Percentiles rank a stretch among this genome's conserved stretches.
Evolutionary conservation across 2,888 invertebrate species (phyloP).

Genomic region (Apodemia duryi): DNA sequence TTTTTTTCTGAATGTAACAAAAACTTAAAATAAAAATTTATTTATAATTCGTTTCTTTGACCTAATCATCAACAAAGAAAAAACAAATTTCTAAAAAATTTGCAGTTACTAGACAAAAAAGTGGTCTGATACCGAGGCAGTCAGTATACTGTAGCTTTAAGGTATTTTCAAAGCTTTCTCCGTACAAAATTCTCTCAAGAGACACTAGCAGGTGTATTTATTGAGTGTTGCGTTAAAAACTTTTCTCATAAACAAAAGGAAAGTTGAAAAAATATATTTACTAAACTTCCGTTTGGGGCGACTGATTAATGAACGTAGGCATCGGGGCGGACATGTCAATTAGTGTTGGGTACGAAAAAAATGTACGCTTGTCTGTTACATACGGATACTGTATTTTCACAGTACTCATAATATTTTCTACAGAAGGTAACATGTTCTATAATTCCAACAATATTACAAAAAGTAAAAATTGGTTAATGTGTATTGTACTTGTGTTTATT

Average conservation of each 20-base stretch:
- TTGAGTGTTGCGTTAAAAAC: neutral
- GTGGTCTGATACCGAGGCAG: too few relatives aligned
- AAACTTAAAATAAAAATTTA: too few relatives aligned
- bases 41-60: too few relatives aligned
- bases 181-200: neutral
- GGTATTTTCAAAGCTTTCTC: too few relatives aligned
- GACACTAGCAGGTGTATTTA: neutral
- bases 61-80: too few relatives aligned
- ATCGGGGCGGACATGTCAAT: neutral
- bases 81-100: too few relatives aligned
- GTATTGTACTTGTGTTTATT: too few relatives aligned
- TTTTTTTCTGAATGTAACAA: too few relatives aligned
- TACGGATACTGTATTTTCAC: neutral
- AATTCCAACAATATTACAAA: neutral
- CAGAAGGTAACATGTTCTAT: neutral
- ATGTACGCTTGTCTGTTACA: neutral
- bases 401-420: neutral
- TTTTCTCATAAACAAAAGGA: conserved; percentile 11
- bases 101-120: too few relatives aligned
- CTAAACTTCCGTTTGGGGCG: conserved; percentile 4
- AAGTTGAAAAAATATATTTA: conserved; percentile 15
- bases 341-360: neutral
- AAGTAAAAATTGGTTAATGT: too few relatives aligned
- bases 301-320: conserved; percentile 2
- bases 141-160: too few relatives aligned